Evolutionary conservation across 2,113 vertebrate species (phyloP), one percentile per base, ranked within the genome.

Genomic region (Toxotes jaculatrix): DNA sequence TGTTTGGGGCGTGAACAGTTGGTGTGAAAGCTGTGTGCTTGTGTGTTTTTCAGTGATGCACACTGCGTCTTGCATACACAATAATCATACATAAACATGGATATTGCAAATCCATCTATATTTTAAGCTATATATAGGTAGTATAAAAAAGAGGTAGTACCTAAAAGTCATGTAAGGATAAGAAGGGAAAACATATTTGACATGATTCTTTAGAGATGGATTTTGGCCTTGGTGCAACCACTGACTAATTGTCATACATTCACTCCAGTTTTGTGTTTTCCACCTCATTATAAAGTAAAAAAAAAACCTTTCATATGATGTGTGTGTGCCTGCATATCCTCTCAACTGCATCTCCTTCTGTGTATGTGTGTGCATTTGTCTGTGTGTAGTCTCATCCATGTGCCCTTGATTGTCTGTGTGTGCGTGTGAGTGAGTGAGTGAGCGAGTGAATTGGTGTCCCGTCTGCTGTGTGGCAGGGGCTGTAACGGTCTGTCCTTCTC

Each of bases 401-500:
- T 82, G 78, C 71, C 71, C 77, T 77, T 78, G 70, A 69, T 53
- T 80, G 65, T 77, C 8, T 5, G 13, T 56, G 34, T 74, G 72
- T 62, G 59, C 16, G 42, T 59, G 36, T 67, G 56, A 36, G 31
- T 23, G 40, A 27, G 49, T 67, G 21, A 60, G 61, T 62, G 72
- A 36, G 51, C 1, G 14, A 34, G 63, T 34, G 59, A 53, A 12
- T 19, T 11, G 57, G 34, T 79, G 40, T 75, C 62, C 69, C 31
- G 68, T 96, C 84, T 93, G 88, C 4, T 86, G 91, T 93, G 94
- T 88, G 94, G 94, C 84, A 87, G 96, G 77, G 45, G 42, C 82
- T 92, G 78, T 1, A 95, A 97, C 89, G 10, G 84, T 61, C 70
- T 79, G 71, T 49, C 53, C 3, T 27, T 90, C 0, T 94, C 89